phyloP scores from a whole-genome alignment of 2,113 vertebrate genomes.

The Amazona vittata region DNA sequence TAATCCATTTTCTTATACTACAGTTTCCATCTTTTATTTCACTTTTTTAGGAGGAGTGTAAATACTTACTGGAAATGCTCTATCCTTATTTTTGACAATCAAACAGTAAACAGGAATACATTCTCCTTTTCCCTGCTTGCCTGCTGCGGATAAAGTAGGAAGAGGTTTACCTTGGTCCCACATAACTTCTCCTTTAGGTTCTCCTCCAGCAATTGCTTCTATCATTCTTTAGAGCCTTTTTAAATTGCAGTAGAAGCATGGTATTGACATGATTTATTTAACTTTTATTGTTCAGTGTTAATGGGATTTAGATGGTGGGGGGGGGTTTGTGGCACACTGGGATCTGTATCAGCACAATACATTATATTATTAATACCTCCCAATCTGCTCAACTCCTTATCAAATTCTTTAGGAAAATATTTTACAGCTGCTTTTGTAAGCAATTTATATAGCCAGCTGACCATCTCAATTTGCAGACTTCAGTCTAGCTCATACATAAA shows the following conservation, averaged over 20 bases:
- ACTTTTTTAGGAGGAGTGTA: neutral
- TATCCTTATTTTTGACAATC: neutral
- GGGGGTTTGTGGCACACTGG: neutral
- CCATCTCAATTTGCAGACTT: neutral
- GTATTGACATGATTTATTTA: slow-evolving; percentile 7
- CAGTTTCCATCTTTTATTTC: neutral
- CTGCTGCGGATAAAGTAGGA: neutral
- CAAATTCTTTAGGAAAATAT: slow-evolving; percentile 5
- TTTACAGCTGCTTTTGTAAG: neutral
- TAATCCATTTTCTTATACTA: accelerated
- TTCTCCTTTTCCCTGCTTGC: neutral
- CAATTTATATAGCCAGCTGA: neutral
- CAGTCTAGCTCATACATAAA: neutral
- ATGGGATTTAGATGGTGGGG: neutral
- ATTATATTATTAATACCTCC: neutral
- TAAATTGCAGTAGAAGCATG: neutral
- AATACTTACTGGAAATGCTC: neutral
- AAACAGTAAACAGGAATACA: neutral
- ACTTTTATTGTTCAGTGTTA: neutral
- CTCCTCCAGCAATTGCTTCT: neutral
- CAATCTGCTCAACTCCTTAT: neutral
- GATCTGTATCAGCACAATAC: neutral
- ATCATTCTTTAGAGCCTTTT: neutral
- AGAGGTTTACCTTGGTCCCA: neutral
- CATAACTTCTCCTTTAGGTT: neutral